phyloP scores from a whole-genome alignment of 2,888 invertebrate species.

The Phortica magna region DNA sequence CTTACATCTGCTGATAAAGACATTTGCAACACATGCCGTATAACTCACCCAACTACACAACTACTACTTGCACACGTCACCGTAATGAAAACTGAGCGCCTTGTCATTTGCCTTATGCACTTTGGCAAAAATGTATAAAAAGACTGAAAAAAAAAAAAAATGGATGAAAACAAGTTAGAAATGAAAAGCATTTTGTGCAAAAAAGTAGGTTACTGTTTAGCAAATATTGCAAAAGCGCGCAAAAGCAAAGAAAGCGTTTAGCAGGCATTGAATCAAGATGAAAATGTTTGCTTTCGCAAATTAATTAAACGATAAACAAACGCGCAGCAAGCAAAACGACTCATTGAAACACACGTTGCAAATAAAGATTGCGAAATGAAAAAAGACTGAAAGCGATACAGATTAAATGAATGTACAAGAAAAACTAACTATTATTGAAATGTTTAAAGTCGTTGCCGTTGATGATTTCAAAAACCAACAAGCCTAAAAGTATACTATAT shows the following conservation, averaged over 20 bases:
- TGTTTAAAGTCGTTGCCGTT: background rate
- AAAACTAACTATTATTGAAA: background rate
- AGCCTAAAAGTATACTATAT: too few relatives aligned
- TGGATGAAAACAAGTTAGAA: conserved; percentile 15
- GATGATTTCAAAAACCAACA: too few relatives aligned
- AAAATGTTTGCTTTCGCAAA: conserved; percentile 59
- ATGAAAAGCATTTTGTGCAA: conserved; percentile 32
- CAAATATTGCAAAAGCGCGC: conserved; percentile 51
- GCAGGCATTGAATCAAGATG: conserved; percentile 70
- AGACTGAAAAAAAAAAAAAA: conserved; percentile 13
- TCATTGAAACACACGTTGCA: background rate
- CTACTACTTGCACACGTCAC: conserved; percentile 54
- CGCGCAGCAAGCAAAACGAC: background rate
- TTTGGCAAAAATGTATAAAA: conserved; percentile 31
- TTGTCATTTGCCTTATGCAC: conserved; percentile 25
- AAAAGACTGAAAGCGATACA: too few relatives aligned
- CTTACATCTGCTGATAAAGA: conserved; percentile 74
- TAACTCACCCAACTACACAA: conserved; percentile 60
- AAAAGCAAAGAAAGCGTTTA: conserved; percentile 16
- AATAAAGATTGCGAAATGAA: too few relatives aligned
- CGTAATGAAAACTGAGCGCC: conserved; percentile 11
- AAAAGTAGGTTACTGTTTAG: conserved; percentile 64
- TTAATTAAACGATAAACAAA: conserved; percentile 47
- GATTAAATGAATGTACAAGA: background rate
- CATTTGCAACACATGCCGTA: conserved; percentile 42